Base-by-base conservation (phyloP, 92 coral and sea anemone genomes). In the Porites evermanni region DNA sequence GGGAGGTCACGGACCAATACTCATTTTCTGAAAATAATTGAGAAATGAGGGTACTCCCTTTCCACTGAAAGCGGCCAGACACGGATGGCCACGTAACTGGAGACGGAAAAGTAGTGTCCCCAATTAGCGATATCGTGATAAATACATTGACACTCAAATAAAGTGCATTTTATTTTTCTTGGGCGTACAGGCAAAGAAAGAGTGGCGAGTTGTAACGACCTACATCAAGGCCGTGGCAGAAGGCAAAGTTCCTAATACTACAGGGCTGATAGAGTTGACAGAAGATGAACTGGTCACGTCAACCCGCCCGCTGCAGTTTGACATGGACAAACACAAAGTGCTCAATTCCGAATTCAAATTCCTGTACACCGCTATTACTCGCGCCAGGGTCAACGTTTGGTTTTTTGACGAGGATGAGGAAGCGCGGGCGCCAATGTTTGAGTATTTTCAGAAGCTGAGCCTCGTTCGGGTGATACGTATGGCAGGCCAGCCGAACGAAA, bases 321-420 rank as follows among this genome's bases (percentile, higher is more conserved):
- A 96, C 64, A 52, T 88, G 8, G 96, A 91, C 79, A 91, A 86
- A 84, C 98, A 96, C 91, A 96, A 91, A 82, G 95, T 96, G 56
- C 84, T 96, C 52, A 94, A 92, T 85, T 92, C 98, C 4, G 98
- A 96, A 83, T 92, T 96, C 61, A 96, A 96, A 78, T 94, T 87
- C 85, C 91, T 96, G 1, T 96, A 96, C 92, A 96, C 98, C 7
- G 98, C 98, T 47, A 88, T 96, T 32, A 96, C 98, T 38, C 92
- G 98, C 53, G 98, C 98, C 47, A 83, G 98, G 64, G 98, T 94
- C 72, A 96, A 96, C 67, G 98, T 96, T 74, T 96, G 98, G 98
- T 94, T 96, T 81, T 96, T 96, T 81, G 98, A 96, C 52, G 90
- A 96, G 67, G 97, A 94, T 77, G 96, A 94, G 85, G 98, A 96